Evolutionary conservation across 2,113 vertebrate genomes (phyloP).

Genomic region (Rhynchomys soricoides): DNA sequence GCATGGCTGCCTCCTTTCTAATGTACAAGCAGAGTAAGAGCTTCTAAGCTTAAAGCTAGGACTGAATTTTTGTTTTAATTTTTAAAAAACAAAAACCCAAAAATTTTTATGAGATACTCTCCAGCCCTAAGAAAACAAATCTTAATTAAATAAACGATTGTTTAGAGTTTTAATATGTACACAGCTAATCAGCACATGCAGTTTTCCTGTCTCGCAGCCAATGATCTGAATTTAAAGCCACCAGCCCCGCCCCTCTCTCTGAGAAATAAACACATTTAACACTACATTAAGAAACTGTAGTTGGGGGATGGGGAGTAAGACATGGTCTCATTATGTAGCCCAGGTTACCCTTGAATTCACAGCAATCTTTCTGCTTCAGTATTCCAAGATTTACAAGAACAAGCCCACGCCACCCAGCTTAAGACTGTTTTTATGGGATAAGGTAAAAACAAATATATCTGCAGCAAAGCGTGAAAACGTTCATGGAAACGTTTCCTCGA

Average conservation of each 20-base stretch:
- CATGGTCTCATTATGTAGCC: background rate
- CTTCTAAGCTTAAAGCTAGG: background rate
- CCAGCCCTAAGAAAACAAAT: conserved; percentile 25
- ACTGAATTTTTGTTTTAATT: background rate
- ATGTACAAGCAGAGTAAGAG: conserved; percentile 8
- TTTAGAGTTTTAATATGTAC: background rate
- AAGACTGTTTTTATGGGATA: background rate
- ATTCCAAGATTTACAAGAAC: background rate
- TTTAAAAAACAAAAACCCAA: background rate
- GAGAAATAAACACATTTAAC: conserved; percentile 26
- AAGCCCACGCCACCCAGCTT: background rate
- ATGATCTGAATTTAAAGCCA: background rate
- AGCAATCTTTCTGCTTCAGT: background rate
- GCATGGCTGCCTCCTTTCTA: conserved; percentile 26
- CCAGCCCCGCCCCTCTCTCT: background rate
- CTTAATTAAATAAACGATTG: conserved; percentile 36
- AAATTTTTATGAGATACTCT: background rate
- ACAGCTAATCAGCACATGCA: background rate
- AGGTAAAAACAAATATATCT: background rate
- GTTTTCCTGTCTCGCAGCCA: background rate
- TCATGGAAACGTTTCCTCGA: background rate
- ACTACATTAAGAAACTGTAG: background rate
- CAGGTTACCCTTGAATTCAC: background rate
- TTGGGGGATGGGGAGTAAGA: too few relatives aligned
- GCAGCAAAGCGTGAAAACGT: conserved; percentile 42